Evolutionary conservation across 2,113 vertebrate genomes (phyloP).

Genomic region (mouse (Mus musculus)): DNA sequence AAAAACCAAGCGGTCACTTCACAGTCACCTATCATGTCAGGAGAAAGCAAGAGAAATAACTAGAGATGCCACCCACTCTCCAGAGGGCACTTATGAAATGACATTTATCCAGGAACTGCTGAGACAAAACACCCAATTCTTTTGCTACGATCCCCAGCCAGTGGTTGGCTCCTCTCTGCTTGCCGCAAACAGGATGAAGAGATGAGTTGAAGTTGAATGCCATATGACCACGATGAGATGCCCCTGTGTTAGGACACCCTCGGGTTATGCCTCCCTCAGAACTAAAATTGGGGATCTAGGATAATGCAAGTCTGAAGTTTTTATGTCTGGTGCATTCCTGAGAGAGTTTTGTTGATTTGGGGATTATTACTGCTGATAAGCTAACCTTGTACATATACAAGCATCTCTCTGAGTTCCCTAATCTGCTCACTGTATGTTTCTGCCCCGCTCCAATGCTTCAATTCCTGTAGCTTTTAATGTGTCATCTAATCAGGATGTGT

Average conservation of each 20-base stretch:
- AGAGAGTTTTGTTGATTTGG: background rate
- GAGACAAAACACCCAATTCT: too few relatives aligned
- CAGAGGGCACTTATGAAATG: background rate
- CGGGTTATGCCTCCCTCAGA: background rate
- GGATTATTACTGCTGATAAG: background rate
- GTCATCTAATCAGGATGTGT: background rate
- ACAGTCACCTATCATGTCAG: background rate
- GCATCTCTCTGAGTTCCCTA: background rate
- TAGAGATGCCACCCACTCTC: background rate
- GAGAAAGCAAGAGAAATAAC: background rate
- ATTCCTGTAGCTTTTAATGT: background rate
- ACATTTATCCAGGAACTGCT: background rate
- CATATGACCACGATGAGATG: background rate
- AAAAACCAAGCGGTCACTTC: background rate
- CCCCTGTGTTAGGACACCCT: background rate
- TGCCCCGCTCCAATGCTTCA: too few relatives aligned
- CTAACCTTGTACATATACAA: fast-evolving
- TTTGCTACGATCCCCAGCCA: too few relatives aligned
- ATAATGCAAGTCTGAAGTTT: background rate
- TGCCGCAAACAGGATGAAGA: background rate
- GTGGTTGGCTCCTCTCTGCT: background rate
- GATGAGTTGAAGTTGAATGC: background rate
- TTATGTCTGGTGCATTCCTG: background rate
- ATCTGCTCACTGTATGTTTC: background rate
- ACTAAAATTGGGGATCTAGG: background rate